These are phyloP conservation scores for Typhlomys cinereus DNA, from an alignment of 2,113 vertebrate genomes.

Conservation along the genomic window DNA sequence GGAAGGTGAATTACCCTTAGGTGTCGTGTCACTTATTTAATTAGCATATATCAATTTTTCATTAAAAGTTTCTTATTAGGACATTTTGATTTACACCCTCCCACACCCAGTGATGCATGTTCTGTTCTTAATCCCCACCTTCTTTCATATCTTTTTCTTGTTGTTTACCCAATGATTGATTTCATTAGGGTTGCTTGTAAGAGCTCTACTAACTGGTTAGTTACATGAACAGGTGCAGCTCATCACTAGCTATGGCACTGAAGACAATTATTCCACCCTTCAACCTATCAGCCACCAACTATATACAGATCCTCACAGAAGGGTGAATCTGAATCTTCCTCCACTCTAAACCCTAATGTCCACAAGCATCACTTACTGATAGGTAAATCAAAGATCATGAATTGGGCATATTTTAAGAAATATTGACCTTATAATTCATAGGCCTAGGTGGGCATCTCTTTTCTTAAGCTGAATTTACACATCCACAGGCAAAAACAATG, in stretches of 20 bases:
- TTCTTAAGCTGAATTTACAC: too few relatives aligned
- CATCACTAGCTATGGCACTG: accelerated
- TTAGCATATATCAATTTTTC: not conserved
- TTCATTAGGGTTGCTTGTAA: not conserved
- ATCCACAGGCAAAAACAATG: too few relatives aligned
- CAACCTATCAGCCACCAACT: not conserved
- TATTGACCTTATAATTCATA: not conserved
- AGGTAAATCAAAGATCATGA: not conserved
- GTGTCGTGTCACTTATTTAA: not conserved
- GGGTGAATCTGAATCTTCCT: accelerated
- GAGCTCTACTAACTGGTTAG: not conserved
- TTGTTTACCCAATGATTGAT: not conserved
- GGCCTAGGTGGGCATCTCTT: too few relatives aligned
- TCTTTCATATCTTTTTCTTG: not conserved
- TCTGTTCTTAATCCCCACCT: not conserved
- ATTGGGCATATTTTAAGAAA: not conserved
- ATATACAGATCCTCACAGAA: not conserved
- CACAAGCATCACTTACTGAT: not conserved
- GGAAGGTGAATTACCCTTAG: not conserved
- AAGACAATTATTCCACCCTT: not conserved
- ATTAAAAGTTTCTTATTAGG: not conserved
- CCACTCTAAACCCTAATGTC: too few relatives aligned
- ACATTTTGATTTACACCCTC: not conserved
- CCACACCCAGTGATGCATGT: too few relatives aligned
- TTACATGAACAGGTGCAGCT: not conserved